Evolutionary conservation across 2,113 vertebrate genomes (phyloP).

Genomic region (Siniperca knerii): DNA sequence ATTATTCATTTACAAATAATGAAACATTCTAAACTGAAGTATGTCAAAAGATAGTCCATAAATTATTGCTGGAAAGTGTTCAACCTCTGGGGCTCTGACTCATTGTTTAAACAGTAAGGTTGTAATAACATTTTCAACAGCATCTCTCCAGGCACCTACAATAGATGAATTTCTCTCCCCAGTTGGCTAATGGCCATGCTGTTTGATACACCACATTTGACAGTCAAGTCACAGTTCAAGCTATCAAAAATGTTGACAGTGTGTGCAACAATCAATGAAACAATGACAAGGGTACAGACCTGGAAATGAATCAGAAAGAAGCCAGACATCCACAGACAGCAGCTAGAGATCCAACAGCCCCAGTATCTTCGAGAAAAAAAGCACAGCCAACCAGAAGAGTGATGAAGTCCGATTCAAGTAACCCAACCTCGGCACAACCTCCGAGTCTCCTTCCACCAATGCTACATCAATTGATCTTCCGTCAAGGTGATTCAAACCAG

Average conservation of each 20-base stretch:
- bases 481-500: slow-evolving; percentile 80
- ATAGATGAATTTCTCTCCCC: slow-evolving; percentile 16
- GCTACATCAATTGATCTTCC: slow-evolving; percentile 74
- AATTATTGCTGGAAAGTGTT: slow-evolving; percentile 9
- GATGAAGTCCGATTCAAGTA: slow-evolving; percentile 63
- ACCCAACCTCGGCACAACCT: slow-evolving; percentile 79
- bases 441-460: slow-evolving; percentile 79
- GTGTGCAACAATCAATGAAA: slow-evolving; percentile 29
- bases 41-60: not conserved
- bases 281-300: slow-evolving; percentile 52
- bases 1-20: slow-evolving; percentile 8
- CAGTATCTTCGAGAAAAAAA: slow-evolving; percentile 25
- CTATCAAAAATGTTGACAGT: not conserved
- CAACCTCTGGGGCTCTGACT: slow-evolving; percentile 27
- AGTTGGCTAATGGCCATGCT: slow-evolving; percentile 9
- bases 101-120: slow-evolving; percentile 26
- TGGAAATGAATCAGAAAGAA: slow-evolving; percentile 43
- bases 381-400: slow-evolving; percentile 15
- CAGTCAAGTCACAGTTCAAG: slow-evolving; percentile 20
- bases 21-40: not conserved
- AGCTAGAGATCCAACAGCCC: slow-evolving; percentile 27
- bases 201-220: slow-evolving; percentile 29
- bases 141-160: slow-evolving; percentile 17
- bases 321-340: slow-evolving; percentile 39
- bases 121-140: slow-evolving; percentile 18